These are phyloP conservation scores for Thinocorus orbignyianus DNA, from an alignment of 2,113 vertebrate genomes.

Conservation along the genomic window DNA sequence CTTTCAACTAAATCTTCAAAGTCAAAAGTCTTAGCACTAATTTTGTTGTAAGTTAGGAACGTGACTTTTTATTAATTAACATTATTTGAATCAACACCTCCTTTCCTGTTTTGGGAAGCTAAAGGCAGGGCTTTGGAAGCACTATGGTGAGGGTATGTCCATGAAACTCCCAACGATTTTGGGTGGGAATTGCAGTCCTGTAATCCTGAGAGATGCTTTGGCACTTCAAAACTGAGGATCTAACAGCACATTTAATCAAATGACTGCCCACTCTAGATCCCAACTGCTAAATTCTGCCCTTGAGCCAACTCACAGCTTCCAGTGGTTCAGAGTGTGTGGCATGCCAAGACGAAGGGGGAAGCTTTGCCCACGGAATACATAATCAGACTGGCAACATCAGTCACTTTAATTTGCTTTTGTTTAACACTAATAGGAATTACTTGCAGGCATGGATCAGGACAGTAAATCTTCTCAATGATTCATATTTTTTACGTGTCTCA, in stretches of 20 bases:
- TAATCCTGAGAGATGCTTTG: background rate
- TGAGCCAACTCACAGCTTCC: background rate
- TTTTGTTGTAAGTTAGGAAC: background rate
- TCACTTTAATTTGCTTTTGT: background rate
- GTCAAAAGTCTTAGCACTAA: background rate
- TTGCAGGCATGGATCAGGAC: background rate
- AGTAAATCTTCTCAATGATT: background rate
- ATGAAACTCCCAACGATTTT: background rate
- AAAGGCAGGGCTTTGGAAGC: background rate
- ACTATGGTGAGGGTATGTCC: background rate
- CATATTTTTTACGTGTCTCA: background rate
- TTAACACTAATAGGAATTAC: background rate
- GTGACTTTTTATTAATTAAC: background rate
- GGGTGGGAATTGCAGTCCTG: background rate
- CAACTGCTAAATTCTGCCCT: background rate
- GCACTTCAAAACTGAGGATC: background rate
- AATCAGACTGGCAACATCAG: background rate
- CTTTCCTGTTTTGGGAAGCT: background rate
- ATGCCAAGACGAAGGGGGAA: background rate
- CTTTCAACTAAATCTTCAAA: constrained; percentile 36
- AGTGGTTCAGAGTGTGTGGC: background rate
- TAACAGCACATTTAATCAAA: background rate
- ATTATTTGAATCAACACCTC: background rate
- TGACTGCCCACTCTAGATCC: background rate
- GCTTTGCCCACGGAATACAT: background rate